Evolutionary conservation across 2,797 vertebrate genomes (phyloP).

Genomic region (Cyclopterus lumpus): DNA sequence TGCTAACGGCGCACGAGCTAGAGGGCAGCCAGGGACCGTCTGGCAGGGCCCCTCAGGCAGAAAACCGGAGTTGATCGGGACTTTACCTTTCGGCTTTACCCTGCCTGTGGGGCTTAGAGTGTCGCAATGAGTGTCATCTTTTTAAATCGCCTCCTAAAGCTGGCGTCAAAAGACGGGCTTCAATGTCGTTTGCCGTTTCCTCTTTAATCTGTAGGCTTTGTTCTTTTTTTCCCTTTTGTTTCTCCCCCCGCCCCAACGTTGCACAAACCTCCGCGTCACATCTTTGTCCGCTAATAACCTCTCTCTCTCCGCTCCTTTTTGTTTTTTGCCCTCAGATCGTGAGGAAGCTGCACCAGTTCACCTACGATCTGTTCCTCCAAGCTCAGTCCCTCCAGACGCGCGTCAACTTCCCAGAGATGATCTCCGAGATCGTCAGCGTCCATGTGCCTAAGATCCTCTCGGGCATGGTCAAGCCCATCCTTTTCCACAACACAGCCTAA

Average conservation of each 20-base stretch:
- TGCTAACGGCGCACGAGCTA: slow-evolving; percentile 49
- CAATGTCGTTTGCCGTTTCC: slow-evolving; percentile 27
- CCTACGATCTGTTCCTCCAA: slow-evolving; percentile 93
- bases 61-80: slow-evolving; percentile 52
- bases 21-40: slow-evolving; percentile 56
- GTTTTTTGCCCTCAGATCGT: slow-evolving; percentile 83
- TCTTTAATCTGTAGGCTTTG: slow-evolving; percentile 20
- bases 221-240: background rate
- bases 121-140: slow-evolving; percentile 47
- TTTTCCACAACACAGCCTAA: slow-evolving; percentile 86
- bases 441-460: slow-evolving; percentile 97
- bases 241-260: background rate
- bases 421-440: slow-evolving; percentile 95
- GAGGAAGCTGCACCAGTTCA: slow-evolving; percentile 95
- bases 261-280: background rate
- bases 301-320: background rate
- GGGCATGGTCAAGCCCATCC: slow-evolving; percentile 94
- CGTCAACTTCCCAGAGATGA: slow-evolving; percentile 96
- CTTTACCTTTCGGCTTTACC: slow-evolving; percentile 40
- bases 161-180: slow-evolving; percentile 30
- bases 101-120: slow-evolving; percentile 37
- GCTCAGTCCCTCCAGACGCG: slow-evolving; percentile 88
- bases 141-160: slow-evolving; percentile 41
- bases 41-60: slow-evolving; percentile 47
- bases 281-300: slow-evolving; percentile 12